These are phyloP conservation scores for Anthonomus grandis DNA, from an alignment of 1,140 invertebrate genomes.

Conservation along the genomic window DNA sequence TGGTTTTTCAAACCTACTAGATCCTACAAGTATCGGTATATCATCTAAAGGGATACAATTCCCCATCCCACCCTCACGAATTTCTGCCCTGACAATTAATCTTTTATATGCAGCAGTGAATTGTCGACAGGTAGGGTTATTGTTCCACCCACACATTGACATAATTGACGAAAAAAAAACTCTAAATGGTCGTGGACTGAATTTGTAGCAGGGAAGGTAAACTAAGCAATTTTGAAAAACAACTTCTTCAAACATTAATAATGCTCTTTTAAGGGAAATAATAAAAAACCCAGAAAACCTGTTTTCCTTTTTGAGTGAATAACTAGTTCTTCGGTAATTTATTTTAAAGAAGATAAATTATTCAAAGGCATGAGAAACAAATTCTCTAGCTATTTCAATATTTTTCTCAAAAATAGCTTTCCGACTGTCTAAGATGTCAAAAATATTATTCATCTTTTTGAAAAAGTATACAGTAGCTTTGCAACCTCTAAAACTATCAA, in stretches of 20 bases:
- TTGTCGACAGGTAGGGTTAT: slow-evolving; percentile 27
- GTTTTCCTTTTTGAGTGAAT: too few relatives aligned
- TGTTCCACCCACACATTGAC: slow-evolving; percentile 22
- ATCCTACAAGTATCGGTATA: too few relatives aligned
- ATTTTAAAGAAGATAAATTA: neutral
- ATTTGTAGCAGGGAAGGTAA: slow-evolving; percentile 12
- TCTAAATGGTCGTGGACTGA: slow-evolving; percentile 23
- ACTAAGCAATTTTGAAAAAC: neutral
- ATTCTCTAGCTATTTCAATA: slow-evolving; percentile 2
- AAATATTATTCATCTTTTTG: slow-evolving; percentile 15
- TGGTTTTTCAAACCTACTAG: too few relatives aligned
- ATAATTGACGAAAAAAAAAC: slow-evolving; percentile 23
- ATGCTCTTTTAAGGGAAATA: slow-evolving; percentile 1
- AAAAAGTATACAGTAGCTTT: neutral
- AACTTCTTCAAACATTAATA: slow-evolving; percentile 1
- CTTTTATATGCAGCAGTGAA: slow-evolving; percentile 24
- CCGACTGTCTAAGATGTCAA: slow-evolving; percentile 21
- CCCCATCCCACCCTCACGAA: too few relatives aligned
- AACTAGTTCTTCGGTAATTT: neutral
- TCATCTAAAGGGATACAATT: too few relatives aligned
- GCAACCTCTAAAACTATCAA: neutral
- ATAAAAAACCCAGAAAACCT: slow-evolving; percentile 11
- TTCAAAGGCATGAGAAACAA: neutral
- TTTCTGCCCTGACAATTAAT: too few relatives aligned
- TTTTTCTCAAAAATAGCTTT: neutral